Conservation (phyloP, 2,888 invertebrate species). For the Deladenus siricidicola region DNA sequence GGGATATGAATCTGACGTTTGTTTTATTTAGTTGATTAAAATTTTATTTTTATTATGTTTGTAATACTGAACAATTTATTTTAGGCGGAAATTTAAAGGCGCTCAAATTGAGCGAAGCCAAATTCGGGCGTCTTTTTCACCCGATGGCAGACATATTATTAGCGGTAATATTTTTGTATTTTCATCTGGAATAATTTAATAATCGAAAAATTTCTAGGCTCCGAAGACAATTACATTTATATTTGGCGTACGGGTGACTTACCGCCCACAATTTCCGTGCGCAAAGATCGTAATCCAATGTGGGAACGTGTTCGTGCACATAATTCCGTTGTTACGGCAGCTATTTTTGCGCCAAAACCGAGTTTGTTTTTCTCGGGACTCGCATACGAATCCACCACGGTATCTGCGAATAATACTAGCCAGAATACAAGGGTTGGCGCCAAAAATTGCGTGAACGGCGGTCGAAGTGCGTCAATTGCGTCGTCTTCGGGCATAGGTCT, state of each 20-base stretch:
- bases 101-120: conserved; percentile 59
- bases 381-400: background rate
- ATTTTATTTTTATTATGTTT: too few species aligned
- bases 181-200: background rate
- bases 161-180: conserved; percentile 62
- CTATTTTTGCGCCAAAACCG: conserved; percentile 93
- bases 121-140: conserved; percentile 88
- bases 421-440: background rate
- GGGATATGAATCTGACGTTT: conserved; percentile 77
- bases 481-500: conserved; percentile 2
- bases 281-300: conserved; percentile 88
- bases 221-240: conserved; percentile 61
- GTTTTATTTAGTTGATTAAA: conserved; percentile 52
- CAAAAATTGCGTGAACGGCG: background rate
- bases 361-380: conserved; percentile 59
- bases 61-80: too few species aligned
- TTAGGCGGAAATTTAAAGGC: conserved; percentile 39
- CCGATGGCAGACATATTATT: conserved; percentile 91
- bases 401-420: background rate
- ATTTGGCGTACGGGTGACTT: conserved; percentile 76
- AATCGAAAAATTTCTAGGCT: conserved; percentile 17
- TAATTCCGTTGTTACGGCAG: conserved; percentile 73
- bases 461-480: background rate
- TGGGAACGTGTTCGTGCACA: conserved; percentile 63
- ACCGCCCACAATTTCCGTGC: conserved; percentile 56